Conservation (phyloP, 2,113 vertebrate species). For the Oncorhynchus nerka region DNA sequence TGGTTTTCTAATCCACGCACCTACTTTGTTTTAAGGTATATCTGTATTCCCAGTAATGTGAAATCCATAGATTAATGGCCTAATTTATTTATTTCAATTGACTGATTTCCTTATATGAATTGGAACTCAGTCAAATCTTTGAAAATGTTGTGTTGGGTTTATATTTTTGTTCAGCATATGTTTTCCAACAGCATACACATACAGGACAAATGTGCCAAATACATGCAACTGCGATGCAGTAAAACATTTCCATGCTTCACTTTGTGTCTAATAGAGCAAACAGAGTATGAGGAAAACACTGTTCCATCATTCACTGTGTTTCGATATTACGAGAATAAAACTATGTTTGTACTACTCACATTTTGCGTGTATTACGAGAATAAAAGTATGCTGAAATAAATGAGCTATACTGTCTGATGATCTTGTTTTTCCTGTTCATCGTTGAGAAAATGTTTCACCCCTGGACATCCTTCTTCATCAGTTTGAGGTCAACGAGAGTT, state of each 20-base stretch:
- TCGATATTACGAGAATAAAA: background rate
- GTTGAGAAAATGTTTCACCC: conserved; percentile 4
- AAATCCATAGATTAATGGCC: too few species aligned
- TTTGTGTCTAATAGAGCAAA: conserved; percentile 18
- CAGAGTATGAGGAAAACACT: background rate
- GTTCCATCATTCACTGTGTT: background rate
- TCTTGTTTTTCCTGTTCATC: conserved; percentile 33
- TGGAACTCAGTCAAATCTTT: too few species aligned
- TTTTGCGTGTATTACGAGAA: background rate
- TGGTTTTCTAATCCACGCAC: too few species aligned
- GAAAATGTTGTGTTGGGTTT: too few species aligned
- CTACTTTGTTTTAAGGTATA: too few species aligned
- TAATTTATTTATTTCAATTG: too few species aligned
- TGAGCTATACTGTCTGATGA: background rate
- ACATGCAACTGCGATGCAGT: conserved; percentile 4
- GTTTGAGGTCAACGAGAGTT: too few species aligned
- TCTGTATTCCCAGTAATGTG: too few species aligned
- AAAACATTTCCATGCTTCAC: conserved; percentile 6
- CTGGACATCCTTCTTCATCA: too few species aligned
- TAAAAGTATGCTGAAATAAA: background rate
- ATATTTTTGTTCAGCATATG: background rate
- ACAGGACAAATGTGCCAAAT: conserved; percentile 5
- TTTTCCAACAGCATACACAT: conserved; percentile 6
- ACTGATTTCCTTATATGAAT: too few species aligned
- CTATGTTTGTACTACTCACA: too few species aligned